A percentile compares a stretch with the other conserved stretches of the same genome.
Conservation (phyloP, 2,888 invertebrate species). For the Agelastica alni region DNA sequence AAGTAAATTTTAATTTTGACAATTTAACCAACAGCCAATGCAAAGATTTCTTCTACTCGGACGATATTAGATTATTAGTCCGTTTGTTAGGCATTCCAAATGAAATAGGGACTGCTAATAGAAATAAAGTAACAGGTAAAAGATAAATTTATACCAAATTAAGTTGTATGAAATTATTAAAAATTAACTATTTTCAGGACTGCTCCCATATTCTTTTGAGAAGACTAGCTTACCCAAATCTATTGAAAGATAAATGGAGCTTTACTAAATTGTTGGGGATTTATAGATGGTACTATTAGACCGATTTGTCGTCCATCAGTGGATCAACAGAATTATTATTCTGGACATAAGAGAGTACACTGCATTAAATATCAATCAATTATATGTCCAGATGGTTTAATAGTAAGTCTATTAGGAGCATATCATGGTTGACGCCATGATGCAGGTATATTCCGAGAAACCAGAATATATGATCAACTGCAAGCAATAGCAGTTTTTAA, state of each 20-base stretch:
- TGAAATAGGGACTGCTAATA: background rate
- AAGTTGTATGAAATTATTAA: background rate
- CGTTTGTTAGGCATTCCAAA: background rate
- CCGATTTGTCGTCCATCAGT: background rate
- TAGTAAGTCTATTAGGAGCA: background rate
- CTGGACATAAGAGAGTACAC: background rate
- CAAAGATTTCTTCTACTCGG: background rate
- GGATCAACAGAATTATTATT: background rate
- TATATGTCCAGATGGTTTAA: conserved; percentile 3
- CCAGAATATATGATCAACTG: background rate
- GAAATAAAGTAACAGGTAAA: background rate
- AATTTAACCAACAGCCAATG: background rate
- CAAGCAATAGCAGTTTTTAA: background rate
- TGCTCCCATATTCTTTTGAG: background rate
- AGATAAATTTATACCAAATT: background rate
- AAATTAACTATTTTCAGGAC: background rate
- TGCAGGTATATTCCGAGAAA: conserved; percentile 4
- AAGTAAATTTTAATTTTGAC: background rate
- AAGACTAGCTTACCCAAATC: background rate
- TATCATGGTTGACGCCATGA: background rate
- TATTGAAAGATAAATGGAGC: background rate
- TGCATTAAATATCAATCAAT: conserved; percentile 1
- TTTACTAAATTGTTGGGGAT: background rate
- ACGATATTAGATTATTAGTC: background rate
- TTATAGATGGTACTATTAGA: background rate